A percentile compares a stretch with the other conserved stretches of the same genome.
Evolutionary conservation across 2,797 vertebrate genomes (phyloP).

Genomic region (Chloroceryle inda): DNA sequence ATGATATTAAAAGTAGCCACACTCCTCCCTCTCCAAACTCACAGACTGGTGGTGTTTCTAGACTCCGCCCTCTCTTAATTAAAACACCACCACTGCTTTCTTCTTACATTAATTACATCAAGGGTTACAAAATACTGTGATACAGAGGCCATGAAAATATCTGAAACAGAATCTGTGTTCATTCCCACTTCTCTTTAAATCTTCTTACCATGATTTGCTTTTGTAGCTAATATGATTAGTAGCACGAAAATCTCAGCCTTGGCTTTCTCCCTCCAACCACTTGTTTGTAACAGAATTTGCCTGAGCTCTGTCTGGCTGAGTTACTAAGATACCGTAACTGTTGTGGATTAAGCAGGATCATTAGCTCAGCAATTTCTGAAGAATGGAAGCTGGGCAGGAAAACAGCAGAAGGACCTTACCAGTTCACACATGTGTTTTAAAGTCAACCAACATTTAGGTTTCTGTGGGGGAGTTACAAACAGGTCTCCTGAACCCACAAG

Average conservation of each 20-base stretch:
- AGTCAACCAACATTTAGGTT: not conserved
- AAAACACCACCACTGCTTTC: not conserved
- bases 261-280: not conserved
- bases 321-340: not conserved
- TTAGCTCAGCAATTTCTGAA: not conserved
- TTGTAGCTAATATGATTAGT: not conserved
- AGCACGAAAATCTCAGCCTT: not conserved
- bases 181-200: not conserved
- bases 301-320: not conserved
- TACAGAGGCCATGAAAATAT: not conserved
- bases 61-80: not conserved
- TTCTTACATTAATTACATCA: not conserved
- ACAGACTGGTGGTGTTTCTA: not conserved
- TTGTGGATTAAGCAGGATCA: not conserved
- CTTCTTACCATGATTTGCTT: not conserved
- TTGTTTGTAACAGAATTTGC: not conserved
- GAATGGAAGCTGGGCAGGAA: not conserved
- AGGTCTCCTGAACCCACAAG: not conserved
- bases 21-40: not conserved
- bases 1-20: not conserved
- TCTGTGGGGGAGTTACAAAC: not conserved
- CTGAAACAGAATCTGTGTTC: not conserved
- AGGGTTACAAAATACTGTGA: not conserved
- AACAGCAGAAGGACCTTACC: not conserved
- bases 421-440: not conserved